Conservation (phyloP, 2,113 vertebrate genomes). For the Pitta sordida region DNA sequence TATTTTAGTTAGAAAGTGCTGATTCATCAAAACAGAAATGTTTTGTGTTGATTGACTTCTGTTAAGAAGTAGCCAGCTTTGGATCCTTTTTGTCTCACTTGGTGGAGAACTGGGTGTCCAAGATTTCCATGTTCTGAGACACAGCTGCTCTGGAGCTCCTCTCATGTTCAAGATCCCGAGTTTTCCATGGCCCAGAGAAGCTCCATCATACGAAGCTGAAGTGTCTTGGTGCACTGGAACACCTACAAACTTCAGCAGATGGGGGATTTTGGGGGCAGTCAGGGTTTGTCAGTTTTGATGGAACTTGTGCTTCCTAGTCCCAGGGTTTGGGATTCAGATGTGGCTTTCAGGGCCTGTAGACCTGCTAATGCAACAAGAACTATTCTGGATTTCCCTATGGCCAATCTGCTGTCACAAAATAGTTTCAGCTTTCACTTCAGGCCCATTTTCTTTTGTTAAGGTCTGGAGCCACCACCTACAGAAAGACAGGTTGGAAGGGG, state of each 20-base stretch:
- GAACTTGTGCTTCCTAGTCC: background rate
- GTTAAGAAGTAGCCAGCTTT: background rate
- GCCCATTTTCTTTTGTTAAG: background rate
- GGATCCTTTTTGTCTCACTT: background rate
- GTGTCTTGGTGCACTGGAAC: background rate
- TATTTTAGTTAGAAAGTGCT: background rate
- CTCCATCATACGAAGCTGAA: rapidly evolving
- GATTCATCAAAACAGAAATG: background rate
- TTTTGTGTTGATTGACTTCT: background rate
- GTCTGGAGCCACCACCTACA: background rate
- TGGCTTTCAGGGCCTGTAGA: background rate
- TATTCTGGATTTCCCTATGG: background rate
- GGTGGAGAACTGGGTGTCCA: background rate
- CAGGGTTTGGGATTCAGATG: background rate
- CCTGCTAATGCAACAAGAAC: background rate
- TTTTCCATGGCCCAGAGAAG: background rate
- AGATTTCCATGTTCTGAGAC: background rate
- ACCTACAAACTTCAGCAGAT: background rate
- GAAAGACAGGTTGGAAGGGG: background rate
- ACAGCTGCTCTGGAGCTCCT: background rate
- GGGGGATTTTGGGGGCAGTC: rapidly evolving
- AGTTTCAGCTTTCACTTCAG: background rate
- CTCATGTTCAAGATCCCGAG: background rate
- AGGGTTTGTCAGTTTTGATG: background rate
- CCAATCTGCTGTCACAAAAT: background rate